phyloP scores from a whole-genome alignment of 2,113 vertebrate species.

The Macquaria australasica region DNA sequence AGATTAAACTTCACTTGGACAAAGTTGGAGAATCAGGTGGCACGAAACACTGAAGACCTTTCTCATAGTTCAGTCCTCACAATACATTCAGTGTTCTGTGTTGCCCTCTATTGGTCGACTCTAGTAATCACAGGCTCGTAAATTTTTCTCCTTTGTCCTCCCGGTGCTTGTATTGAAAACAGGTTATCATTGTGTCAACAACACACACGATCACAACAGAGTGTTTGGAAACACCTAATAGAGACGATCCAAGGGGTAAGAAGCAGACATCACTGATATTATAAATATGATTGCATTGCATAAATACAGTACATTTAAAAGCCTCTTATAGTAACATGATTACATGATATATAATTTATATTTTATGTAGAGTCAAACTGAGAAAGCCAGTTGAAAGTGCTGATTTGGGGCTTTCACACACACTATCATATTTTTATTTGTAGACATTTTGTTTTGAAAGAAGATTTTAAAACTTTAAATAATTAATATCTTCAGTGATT shows the following conservation, averaged over 20 bases:
- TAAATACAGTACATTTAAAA: background rate
- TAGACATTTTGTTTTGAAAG: too few species aligned
- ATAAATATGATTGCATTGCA: background rate
- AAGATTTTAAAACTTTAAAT: too few species aligned
- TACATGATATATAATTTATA: background rate
- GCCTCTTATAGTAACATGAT: background rate
- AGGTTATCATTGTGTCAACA: constrained; percentile 55
- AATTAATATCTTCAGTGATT: too few species aligned
- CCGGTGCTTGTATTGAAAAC: constrained; percentile 46
- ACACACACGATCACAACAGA: constrained; percentile 21
- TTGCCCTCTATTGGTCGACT: constrained; percentile 70
- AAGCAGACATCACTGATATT: background rate
- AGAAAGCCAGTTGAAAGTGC: background rate
- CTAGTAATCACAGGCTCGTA: constrained; percentile 33
- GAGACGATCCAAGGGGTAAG: background rate
- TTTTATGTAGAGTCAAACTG: background rate
- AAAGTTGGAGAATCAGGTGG: background rate
- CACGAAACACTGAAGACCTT: background rate
- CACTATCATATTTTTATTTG: background rate
- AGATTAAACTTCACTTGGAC: background rate
- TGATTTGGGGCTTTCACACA: background rate
- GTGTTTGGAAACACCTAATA: constrained; percentile 6
- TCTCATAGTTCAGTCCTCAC: background rate
- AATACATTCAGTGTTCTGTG: constrained; percentile 40
- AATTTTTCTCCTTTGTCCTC: constrained; percentile 30